These are phyloP conservation scores for Pollenia amentaria DNA, from an alignment of 2,888 invertebrate species.

Conservation along the genomic window DNA sequence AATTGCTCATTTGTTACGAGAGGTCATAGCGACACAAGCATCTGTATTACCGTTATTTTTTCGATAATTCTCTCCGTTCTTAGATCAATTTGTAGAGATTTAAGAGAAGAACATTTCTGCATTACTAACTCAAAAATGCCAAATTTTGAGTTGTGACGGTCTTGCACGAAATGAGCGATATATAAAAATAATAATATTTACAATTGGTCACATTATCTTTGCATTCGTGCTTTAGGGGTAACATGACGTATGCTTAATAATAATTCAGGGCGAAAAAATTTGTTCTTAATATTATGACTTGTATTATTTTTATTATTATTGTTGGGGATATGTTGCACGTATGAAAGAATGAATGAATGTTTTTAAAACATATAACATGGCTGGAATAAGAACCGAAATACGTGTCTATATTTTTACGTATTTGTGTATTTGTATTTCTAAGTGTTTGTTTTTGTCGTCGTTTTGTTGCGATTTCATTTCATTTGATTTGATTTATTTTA, in stretches of 20 bases:
- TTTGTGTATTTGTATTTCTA: conserved; percentile 15
- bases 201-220: conserved; percentile 34
- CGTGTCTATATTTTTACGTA: not conserved
- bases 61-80: too few species aligned
- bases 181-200: not conserved
- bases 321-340: conserved; percentile 49
- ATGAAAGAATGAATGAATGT: not conserved
- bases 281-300: conserved; percentile 42
- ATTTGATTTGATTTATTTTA: conserved; percentile 82
- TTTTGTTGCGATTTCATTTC: conserved; percentile 63
- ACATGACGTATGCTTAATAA: conserved; percentile 59
- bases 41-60: too few species aligned
- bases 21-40: too few species aligned
- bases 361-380: conserved; percentile 1
- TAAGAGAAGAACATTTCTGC: too few species aligned
- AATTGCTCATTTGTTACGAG: too few species aligned
- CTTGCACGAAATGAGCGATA: too few species aligned
- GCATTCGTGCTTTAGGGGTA: conserved; percentile 18
- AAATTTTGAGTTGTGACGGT: too few species aligned
- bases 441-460: conserved; percentile 49
- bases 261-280: conserved; percentile 35
- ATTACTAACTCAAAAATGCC: too few species aligned
- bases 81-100: too few species aligned
- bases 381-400: conserved; percentile 3
- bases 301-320: conserved; percentile 31